Conservation (phyloP, 2,113 vertebrate genomes). For the Galeopterus variegatus region DNA sequence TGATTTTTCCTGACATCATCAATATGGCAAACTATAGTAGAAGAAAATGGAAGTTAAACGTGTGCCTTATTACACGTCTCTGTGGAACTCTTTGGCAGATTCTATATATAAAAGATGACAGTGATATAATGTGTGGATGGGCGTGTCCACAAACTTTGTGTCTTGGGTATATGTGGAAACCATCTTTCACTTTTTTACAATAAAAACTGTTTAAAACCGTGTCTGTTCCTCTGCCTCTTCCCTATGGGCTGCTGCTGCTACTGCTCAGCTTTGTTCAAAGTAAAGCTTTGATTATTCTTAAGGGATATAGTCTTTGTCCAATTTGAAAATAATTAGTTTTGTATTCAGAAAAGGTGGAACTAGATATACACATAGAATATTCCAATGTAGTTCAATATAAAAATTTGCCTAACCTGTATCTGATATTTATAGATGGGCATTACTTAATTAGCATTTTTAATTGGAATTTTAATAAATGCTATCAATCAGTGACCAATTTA, state of each 20-base stretch:
- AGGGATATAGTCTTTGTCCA: constrained; percentile 55
- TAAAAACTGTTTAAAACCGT: background rate
- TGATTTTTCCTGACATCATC: constrained; percentile 67
- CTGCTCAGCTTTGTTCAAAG: constrained; percentile 49
- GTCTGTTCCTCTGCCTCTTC: background rate
- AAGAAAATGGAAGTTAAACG: constrained; percentile 15
- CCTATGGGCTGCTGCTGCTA: background rate
- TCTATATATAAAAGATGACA: constrained; percentile 17
- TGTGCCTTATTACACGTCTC: background rate
- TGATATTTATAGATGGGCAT: constrained; percentile 66
- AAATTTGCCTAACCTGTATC: constrained; percentile 56
- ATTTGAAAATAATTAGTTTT: constrained; percentile 62
- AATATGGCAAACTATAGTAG: background rate
- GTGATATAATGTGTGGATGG: background rate
- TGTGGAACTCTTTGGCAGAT: background rate
- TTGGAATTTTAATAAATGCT: constrained; percentile 80
- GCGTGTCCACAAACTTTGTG: background rate
- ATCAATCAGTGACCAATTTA: constrained; percentile 79
- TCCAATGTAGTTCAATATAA: constrained; percentile 41
- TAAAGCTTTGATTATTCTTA: constrained; percentile 67
- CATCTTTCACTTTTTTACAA: background rate
- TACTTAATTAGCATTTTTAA: constrained; percentile 79
- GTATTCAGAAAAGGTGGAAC: constrained; percentile 41
- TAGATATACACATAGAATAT: constrained; percentile 1
- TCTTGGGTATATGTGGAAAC: background rate